Base-by-base conservation (phyloP, 2,888 invertebrate species). In the Falcaria lacertinaria region DNA sequence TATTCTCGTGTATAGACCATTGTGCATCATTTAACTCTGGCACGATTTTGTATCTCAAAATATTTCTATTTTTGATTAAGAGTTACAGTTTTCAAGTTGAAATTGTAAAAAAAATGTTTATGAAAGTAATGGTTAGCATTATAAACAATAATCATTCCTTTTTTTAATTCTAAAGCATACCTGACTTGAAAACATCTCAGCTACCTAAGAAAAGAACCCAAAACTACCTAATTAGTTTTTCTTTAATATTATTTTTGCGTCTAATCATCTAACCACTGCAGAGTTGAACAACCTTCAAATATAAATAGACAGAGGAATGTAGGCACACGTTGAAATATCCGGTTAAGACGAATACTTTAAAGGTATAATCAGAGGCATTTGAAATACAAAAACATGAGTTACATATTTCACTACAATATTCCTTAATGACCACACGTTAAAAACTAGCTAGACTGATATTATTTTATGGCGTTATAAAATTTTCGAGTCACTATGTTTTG, bases 281-380 rank as follows among this genome's bases (percentile, higher is more conserved):
- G 80, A 76, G 87, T 85, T 87, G 81, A 87, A 85, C 64, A 85
- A 88, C 87, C 87, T 77, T 63, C 60, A 61, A 65, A 62, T 81
- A 80, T 71, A 81, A 85, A 86, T 88, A 88, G 84, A 78, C 63
- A 54, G 68, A 67, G 57, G 61, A 63, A 64, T 56, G 69, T 64
- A 67, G 63, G 61, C 57, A 64, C 51, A 62, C 60, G 65, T 61
- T n/a, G 58, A 74, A 74, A 71, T 64, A 62, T 57, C 59, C 19
- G 54, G 61, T 66, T 62, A 73, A 70, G 59, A 54, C 54, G 52
- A 47, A 55, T 55, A 60, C 68, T 64, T 64, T 66, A 68, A 57
- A 19, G 19, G n/a, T n/a, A n/a, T n/a, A n/a, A n/a, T 19, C 19
- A 19, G 19, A 4, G 19, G 6, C 19, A 19, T 19, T 6, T 19